phyloP scores from a whole-genome alignment of 1,140 invertebrate species.

The Spodoptera frugiperda region DNA sequence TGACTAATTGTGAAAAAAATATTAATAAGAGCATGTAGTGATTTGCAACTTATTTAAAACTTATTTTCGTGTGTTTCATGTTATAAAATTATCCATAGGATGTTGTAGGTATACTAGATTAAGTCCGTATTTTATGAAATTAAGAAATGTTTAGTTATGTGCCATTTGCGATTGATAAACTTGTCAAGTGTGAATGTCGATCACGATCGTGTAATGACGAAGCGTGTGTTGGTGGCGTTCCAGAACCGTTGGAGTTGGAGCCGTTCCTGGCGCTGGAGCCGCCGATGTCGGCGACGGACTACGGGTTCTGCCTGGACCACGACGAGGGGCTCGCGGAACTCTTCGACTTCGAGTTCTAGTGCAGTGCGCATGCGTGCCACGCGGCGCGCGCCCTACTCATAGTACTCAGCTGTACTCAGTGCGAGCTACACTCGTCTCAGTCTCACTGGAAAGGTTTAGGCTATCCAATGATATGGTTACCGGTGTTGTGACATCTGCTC shows the following conservation, averaged over 20 bases:
- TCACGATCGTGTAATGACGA: not conserved
- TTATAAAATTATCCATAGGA: not conserved
- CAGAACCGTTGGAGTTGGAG: slow-evolving; percentile 86
- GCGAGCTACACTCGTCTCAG: not conserved
- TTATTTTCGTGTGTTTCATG: not conserved
- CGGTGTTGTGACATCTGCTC: not conserved
- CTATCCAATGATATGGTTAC: too few relatives aligned
- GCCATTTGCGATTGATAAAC: too few relatives aligned
- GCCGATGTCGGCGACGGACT: slow-evolving; percentile 92
- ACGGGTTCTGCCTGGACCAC: slow-evolving; percentile 93
- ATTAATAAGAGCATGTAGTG: not conserved
- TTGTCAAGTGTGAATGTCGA: not conserved
- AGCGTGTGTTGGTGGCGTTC: slow-evolving; percentile 49
- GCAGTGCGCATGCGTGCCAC: slow-evolving; percentile 32
- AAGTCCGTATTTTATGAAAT: too few relatives aligned
- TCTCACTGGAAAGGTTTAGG: slow-evolving; percentile 5
- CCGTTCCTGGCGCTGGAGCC: slow-evolving; percentile 93
- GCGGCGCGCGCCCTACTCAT: not conserved
- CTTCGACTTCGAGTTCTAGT: slow-evolving; percentile 91
- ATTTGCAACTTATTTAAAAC: too few relatives aligned
- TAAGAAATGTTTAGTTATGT: too few relatives aligned
- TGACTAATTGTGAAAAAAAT: not conserved
- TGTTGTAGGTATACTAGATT: too few relatives aligned
- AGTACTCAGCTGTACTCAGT: not conserved
- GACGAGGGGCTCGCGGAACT: slow-evolving; percentile 95